Percentiles rank a stretch among this genome's conserved stretches.
phyloP scores from a whole-genome alignment of 2,797 vertebrate genomes.

The Macropodus opercularis region DNA sequence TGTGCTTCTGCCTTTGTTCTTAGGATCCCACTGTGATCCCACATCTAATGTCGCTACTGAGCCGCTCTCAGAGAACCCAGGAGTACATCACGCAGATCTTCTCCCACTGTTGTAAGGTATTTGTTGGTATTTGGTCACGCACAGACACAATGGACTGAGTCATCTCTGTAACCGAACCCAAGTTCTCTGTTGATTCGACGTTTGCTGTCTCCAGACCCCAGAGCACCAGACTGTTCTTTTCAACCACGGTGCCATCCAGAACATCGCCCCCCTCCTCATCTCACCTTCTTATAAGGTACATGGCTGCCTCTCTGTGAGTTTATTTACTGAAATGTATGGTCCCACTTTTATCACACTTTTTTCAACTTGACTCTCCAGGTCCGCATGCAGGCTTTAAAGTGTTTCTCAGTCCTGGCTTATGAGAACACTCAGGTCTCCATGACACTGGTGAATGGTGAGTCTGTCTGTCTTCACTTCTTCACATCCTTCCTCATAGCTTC shows the following conservation, averaged over 20 bases:
- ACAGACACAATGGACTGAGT: slow-evolving; percentile 9
- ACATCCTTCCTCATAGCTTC: background rate
- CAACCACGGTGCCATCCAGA: slow-evolving; percentile 96
- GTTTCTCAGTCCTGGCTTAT: slow-evolving; percentile 97
- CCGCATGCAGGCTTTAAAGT: slow-evolving; percentile 98
- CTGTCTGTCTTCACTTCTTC: background rate
- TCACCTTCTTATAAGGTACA: slow-evolving; percentile 93
- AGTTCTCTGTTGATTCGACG: slow-evolving; percentile 9
- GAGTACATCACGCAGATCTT: slow-evolving; percentile 99
- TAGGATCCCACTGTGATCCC: slow-evolving; percentile 97
- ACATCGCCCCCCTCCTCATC: slow-evolving; percentile 93
- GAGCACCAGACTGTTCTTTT: slow-evolving; percentile 98
- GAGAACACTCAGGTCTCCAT: slow-evolving; percentile 98
- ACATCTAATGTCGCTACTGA: slow-evolving; percentile 95
- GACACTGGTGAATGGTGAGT: slow-evolving; percentile 96
- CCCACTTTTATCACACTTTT: background rate
- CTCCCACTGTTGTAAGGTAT: slow-evolving; percentile 98
- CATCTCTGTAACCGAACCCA: background rate
- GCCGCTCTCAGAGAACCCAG: slow-evolving; percentile 93
- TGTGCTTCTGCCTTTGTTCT: slow-evolving; percentile 26
- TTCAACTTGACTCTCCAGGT: slow-evolving; percentile 82
- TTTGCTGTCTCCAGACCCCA: slow-evolving; percentile 85
- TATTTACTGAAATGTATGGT: background rate
- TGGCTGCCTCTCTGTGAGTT: too few species aligned
- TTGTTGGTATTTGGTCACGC: slow-evolving; percentile 57